A percentile compares a stretch with the other conserved stretches of the same genome.
Conservation (phyloP, 2,888 invertebrate genomes). For the Marasmarcha lunaedactyla region DNA sequence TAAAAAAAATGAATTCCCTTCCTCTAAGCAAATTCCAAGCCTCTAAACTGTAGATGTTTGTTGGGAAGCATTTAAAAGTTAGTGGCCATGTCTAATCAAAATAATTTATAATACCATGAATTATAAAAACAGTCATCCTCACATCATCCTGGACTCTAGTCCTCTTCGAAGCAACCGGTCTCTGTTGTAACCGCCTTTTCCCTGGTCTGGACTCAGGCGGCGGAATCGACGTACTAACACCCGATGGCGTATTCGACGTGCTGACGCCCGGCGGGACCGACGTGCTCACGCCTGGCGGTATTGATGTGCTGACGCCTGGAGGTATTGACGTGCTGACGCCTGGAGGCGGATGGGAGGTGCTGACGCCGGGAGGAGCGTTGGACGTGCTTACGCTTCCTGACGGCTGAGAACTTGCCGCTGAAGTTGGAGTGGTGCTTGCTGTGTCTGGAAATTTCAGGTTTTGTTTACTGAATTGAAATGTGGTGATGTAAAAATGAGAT, state of each 20-base stretch:
- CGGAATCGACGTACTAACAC: conserved; percentile 36
- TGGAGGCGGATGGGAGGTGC: conserved; percentile 17
- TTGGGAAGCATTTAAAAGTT: no score
- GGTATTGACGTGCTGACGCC: conserved; percentile 29
- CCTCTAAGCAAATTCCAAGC: no score
- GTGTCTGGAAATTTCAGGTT: no score
- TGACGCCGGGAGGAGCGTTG: conserved; percentile 24
- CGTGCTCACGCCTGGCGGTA: conserved; percentile 27
- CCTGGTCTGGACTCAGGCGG: conserved; percentile 45
- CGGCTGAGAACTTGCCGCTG: conserved; percentile 27
- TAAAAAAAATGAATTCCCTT: no score
- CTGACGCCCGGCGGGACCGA: conserved; percentile 18
- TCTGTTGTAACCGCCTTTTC: conserved; percentile 47
- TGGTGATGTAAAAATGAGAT: no score
- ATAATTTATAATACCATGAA: no score
- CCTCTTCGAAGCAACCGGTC: conserved; percentile 61
- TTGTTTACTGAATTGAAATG: no score
- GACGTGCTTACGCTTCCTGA: conserved; percentile 36
- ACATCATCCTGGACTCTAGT: conserved; percentile 54
- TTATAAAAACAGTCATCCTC: no score
- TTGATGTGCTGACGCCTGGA: conserved; percentile 28
- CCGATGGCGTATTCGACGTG: conserved; percentile 27
- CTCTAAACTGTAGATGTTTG: no score
- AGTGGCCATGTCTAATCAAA: no score
- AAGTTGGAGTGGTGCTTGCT: conserved; percentile 23